Evolutionary conservation across 1,140 invertebrate species (phyloP), one percentile per base, ranked within the genome.

Genomic region (Dreissena polymorpha): DNA sequence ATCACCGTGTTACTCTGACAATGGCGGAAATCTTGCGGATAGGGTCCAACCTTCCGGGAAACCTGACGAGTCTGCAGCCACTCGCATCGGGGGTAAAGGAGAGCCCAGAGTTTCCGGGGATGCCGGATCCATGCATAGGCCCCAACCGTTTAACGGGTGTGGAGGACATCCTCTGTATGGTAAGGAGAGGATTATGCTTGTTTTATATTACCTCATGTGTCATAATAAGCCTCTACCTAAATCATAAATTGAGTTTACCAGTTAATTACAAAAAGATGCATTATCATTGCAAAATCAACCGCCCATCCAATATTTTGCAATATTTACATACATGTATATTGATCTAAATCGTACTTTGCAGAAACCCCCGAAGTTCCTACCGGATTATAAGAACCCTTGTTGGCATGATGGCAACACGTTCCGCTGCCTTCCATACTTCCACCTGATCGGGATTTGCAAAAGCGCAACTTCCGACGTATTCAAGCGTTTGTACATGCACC

Each of bases 381-480:
- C 72, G 0, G 74, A 86, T 23, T 90, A 83, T 65, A 90, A 90
- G 72, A 90, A 90, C 67, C 89, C 89, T 0, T 90, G 89, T 65
- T 90, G 86, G 86, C 27, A 55, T 29, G 73, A 83, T n/a, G 50
- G 23, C 21, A 21, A 12, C 6, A 14, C 7, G 39, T 70, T 88
- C 29, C 83, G 82, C n/a, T 90, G 89, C 71, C 60, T 89, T 10
- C 89, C 89, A 14, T 90, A 89, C 73, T 90, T 90, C 69, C 86
- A 89, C 29, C 71, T 90, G 23, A 83, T 88, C 10, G 89, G 89
- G 6, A 86, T 90, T 25, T 87, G 86, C 69, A 90, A 90, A 55
- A 85, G 89, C 65, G 89, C 86, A n/a, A 90, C 89, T 0, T 88
- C 88, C 0, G 89, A 90, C 71, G 69, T 90, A 10, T 90, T 88